phyloP scores from a whole-genome alignment of 2,797 vertebrate genomes.

The Rhincodon typus region DNA sequence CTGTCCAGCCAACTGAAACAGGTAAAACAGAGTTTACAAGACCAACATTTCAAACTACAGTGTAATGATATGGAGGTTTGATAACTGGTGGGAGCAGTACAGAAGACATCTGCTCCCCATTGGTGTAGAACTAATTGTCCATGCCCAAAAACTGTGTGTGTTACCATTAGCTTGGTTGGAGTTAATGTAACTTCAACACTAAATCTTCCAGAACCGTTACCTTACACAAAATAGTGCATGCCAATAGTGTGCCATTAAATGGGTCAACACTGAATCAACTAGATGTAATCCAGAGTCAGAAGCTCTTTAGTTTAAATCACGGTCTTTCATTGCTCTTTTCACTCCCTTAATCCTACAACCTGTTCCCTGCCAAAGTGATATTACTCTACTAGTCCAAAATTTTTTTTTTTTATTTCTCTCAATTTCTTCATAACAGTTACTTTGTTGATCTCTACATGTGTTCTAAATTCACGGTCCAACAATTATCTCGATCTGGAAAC shows the following conservation, averaged over 20 bases:
- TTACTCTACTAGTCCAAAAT: neutral
- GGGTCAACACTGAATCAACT: neutral
- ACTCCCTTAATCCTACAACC: neutral
- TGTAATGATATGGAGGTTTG: no score
- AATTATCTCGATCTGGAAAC: neutral
- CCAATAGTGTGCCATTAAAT: neutral
- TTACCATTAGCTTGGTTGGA: no score
- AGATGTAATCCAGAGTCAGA: neutral
- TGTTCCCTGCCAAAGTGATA: neutral
- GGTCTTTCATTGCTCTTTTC: neutral
- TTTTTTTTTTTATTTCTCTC: neutral
- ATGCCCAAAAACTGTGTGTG: no score
- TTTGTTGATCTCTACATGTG: neutral
- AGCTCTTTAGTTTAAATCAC: neutral
- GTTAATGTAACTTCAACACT: no score
- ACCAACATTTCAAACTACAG: no score
- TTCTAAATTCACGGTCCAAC: neutral
- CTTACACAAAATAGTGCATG: neutral
- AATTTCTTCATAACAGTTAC: neutral
- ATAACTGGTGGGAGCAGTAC: no score
- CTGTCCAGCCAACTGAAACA: no score
- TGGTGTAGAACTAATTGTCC: no score
- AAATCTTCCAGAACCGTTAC: no score
- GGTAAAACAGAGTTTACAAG: no score
- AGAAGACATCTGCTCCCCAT: no score